phyloP scores from a whole-genome alignment of 2,888 invertebrate genomes.

The Invenusta paracnida region DNA sequence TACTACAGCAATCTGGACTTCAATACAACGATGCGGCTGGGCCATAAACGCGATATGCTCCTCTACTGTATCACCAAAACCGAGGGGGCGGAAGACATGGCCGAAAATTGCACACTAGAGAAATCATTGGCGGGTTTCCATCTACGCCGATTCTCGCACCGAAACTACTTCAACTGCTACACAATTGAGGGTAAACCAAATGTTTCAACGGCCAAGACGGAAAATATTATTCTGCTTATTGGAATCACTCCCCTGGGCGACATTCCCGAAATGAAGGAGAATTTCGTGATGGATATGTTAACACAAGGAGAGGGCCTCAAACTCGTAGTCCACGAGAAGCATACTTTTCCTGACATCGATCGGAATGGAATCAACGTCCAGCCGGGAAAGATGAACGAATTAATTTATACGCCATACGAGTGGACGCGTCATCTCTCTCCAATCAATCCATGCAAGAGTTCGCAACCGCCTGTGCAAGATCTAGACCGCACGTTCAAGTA shows the following conservation, averaged over 20 bases:
- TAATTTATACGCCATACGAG: slow-evolving; percentile 24
- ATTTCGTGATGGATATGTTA: slow-evolving; percentile 40
- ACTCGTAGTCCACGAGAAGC: slow-evolving; percentile 37
- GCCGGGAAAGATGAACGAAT: slow-evolving; percentile 43
- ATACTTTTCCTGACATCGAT: slow-evolving; percentile 40
- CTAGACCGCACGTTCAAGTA: slow-evolving; percentile 32
- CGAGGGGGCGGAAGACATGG: background rate
- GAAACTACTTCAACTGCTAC: slow-evolving; percentile 40
- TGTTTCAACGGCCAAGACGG: background rate
- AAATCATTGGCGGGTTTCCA: background rate
- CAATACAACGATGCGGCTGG: slow-evolving; percentile 6
- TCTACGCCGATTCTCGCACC: slow-evolving; percentile 30
- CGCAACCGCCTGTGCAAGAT: slow-evolving; percentile 32
- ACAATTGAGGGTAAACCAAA: slow-evolving; percentile 28
- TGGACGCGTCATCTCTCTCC: slow-evolving; percentile 39
- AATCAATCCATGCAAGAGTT: background rate
- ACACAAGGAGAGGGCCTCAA: slow-evolving; percentile 41
- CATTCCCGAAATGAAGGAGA: slow-evolving; percentile 35
- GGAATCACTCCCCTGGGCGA: slow-evolving; percentile 36
- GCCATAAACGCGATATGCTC: slow-evolving; percentile 30
- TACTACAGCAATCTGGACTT: slow-evolving; percentile 37
- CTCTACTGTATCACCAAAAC: slow-evolving; percentile 19
- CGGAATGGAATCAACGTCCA: slow-evolving; percentile 40
- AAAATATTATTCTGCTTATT: slow-evolving; percentile 10
- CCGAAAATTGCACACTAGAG: slow-evolving; percentile 29